Evolutionary conservation across 2,888 invertebrate genomes (phyloP).

Genomic region (Vesta saturnalis): DNA sequence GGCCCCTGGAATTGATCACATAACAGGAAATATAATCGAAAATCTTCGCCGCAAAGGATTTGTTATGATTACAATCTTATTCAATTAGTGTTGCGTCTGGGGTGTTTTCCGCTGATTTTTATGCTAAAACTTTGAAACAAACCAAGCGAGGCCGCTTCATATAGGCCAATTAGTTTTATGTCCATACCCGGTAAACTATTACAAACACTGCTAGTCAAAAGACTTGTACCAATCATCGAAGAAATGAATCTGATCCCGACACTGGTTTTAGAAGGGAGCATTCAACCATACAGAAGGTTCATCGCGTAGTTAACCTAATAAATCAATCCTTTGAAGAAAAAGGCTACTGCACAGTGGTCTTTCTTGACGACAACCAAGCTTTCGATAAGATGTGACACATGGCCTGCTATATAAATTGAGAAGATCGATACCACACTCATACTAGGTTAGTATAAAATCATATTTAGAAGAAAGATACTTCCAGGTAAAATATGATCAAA

Average conservation of each 20-base stretch:
- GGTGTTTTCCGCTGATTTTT: not conserved
- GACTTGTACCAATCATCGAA: constrained; percentile 23
- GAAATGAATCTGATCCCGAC: constrained; percentile 26
- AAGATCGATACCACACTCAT: no score
- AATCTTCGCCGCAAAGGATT: not conserved
- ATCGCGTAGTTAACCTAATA: not conserved
- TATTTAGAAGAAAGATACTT: no score
- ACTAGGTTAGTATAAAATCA: no score
- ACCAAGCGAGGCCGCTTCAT: constrained; percentile 24
- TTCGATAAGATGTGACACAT: no score
- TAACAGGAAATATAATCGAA: not conserved
- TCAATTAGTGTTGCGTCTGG: not conserved
- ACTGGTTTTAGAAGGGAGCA: constrained; percentile 17
- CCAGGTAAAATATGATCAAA: no score
- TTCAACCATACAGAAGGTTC: constrained; percentile 23
- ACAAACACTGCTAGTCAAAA: constrained; percentile 37
- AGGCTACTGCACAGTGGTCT: no score
- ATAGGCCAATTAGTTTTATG: constrained; percentile 42
- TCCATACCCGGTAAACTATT: constrained; percentile 40
- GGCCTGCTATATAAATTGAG: no score
- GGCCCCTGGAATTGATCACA: not conserved
- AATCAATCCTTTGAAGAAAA: constrained; percentile 21
- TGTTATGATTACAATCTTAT: no score
- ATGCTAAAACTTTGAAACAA: not conserved
- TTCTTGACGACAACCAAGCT: no score